Conservation (phyloP, 2,113 vertebrate species). For the Sisor rabdophorus region DNA sequence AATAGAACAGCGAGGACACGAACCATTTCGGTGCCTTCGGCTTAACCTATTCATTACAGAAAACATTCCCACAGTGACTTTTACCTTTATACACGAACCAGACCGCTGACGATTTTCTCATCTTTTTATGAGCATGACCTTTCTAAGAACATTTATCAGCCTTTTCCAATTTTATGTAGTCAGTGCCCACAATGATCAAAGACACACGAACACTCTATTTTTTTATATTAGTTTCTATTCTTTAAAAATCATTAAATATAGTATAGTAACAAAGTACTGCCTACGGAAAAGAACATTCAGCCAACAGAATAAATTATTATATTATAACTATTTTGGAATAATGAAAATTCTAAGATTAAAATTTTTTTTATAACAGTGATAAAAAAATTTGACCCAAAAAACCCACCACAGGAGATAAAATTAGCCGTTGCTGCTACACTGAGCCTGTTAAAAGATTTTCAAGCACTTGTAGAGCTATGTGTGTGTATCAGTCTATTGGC, state of each 20-base stretch:
- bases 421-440: neutral
- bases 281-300: neutral
- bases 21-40: constrained; percentile 1
- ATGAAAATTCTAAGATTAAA: neutral
- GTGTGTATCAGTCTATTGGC: constrained; percentile 28
- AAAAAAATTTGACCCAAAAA: neutral
- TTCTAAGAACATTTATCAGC: constrained; percentile 30
- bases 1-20: constrained; percentile 14
- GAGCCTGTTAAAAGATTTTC: neutral
- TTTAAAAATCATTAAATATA: neutral
- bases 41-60: constrained; percentile 26
- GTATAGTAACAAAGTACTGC: neutral
- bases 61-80: constrained; percentile 27
- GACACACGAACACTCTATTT: neutral
- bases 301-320: neutral
- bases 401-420: too few relatives aligned
- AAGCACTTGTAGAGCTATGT: constrained; percentile 17
- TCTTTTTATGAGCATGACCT: constrained; percentile 32
- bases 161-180: constrained; percentile 33
- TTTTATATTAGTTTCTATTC: neutral
- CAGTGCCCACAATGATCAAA: constrained; percentile 14
- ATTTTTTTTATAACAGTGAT: neutral
- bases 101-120: constrained; percentile 21
- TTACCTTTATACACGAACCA: constrained; percentile 14
- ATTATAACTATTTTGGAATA: neutral